Conservation (phyloP, 2,888 invertebrate genomes). For the Mimachlamys varia region DNA sequence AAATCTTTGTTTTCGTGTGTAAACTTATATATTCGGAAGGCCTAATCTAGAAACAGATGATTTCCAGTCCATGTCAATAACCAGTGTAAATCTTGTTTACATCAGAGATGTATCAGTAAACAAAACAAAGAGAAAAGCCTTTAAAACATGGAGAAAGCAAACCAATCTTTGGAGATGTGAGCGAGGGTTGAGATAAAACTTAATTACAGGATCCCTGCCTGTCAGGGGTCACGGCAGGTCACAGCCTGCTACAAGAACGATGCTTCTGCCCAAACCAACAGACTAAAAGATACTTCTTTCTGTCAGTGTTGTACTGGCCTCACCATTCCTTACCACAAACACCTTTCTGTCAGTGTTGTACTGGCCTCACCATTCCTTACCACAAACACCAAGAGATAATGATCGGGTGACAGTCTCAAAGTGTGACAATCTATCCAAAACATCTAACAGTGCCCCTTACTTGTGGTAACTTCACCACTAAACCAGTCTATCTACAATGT, state of each 20-base stretch:
- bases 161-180: background rate
- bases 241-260: background rate
- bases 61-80: background rate
- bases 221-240: background rate
- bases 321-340: background rate
- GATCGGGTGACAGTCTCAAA: background rate
- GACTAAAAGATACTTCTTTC: background rate
- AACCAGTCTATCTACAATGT: no score
- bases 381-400: background rate
- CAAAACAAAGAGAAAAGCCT: background rate
- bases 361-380: background rate
- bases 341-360: background rate
- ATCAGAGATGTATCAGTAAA: background rate
- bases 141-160: background rate
- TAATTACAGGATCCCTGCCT: background rate
- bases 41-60: background rate
- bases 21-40: background rate
- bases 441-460: background rate
- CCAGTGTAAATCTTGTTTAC: background rate
- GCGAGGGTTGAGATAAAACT: background rate
- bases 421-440: background rate
- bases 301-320: background rate
- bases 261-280: slow-evolving; percentile 3
- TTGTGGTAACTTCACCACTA: background rate
- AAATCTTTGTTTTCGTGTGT: background rate